Evolutionary conservation across 2,113 vertebrate species (phyloP).

Genomic region (Echinops telfairi): DNA sequence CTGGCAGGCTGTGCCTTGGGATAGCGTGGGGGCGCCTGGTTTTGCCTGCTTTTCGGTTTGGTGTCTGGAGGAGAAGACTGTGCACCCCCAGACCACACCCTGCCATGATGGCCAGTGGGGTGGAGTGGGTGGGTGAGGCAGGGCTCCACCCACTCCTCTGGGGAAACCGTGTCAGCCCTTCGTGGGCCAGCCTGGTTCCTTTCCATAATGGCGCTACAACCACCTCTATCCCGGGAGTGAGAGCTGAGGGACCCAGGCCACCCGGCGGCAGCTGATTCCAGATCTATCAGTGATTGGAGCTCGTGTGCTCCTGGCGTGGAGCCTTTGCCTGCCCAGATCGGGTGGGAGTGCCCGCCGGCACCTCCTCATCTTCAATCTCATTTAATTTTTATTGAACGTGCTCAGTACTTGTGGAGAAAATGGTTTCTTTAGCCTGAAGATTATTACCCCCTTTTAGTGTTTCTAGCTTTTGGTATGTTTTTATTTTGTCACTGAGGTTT

Average conservation of each 20-base stretch:
- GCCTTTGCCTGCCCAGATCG: slow-evolving; percentile 50
- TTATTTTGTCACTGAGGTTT: slow-evolving; percentile 83
- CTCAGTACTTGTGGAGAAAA: slow-evolving; percentile 78
- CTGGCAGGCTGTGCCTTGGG: not conserved
- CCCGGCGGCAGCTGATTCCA: not conserved
- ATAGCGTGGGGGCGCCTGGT: not conserved
- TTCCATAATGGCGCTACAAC: slow-evolving; percentile 47
- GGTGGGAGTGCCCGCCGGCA: slow-evolving; percentile 68
- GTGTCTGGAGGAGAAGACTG: not conserved
- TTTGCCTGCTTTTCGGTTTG: slow-evolving; percentile 5
- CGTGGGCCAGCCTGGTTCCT: not conserved
- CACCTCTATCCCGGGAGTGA: not conserved
- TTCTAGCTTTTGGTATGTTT: slow-evolving; percentile 77
- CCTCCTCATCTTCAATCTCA: slow-evolving; percentile 79
- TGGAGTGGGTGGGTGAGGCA: not conserved
- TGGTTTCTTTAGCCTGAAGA: slow-evolving; percentile 61
- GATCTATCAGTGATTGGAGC: slow-evolving; percentile 55
- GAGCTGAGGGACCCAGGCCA: not conserved
- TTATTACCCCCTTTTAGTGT: slow-evolving; percentile 62
- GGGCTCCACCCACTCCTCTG: accelerated
- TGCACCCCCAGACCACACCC: not conserved
- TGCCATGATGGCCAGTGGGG: not conserved
- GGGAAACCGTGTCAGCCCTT: not conserved
- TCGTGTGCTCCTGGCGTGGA: slow-evolving; percentile 51
- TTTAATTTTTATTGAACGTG: slow-evolving; percentile 80